Percentiles rank a stretch among this genome's conserved stretches.
Conservation (phyloP, 2,888 invertebrate genomes). For the Podabrus alpinus region DNA sequence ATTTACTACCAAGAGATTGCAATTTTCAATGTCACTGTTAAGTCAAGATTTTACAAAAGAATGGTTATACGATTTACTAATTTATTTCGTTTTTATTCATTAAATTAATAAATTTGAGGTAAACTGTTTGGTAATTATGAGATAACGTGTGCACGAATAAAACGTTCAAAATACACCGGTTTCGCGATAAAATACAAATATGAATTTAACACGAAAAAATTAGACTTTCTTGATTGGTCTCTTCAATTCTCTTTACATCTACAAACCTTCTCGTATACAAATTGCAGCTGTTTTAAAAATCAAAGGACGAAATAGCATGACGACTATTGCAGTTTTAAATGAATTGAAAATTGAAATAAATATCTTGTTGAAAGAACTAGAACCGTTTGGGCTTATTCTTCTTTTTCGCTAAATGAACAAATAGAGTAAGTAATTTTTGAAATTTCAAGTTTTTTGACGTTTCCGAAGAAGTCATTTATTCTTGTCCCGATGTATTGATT, state of each 20-base stretch:
- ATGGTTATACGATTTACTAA: background rate
- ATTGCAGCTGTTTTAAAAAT: background rate
- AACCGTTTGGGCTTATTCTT: background rate
- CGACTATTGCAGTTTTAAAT: background rate
- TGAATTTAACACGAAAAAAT: background rate
- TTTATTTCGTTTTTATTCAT: background rate
- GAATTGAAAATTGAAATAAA: too few relatives aligned
- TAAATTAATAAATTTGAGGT: background rate
- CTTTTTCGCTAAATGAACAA: background rate
- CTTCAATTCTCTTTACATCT: background rate
- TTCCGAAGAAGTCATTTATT: background rate
- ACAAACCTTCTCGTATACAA: background rate
- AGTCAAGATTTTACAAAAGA: background rate
- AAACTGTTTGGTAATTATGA: conserved; percentile 1
- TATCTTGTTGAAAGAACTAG: background rate
- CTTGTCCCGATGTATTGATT: conserved; percentile 38
- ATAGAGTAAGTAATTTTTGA: background rate
- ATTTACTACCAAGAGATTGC: background rate
- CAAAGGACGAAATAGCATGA: background rate
- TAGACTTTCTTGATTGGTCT: background rate
- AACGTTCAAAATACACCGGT: background rate
- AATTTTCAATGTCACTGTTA: background rate
- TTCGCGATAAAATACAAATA: background rate
- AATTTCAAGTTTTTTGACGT: background rate
- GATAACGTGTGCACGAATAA: background rate